Evolutionary conservation across 2,113 vertebrate genomes (phyloP).

Genomic region (Eretmochelys imbricata): DNA sequence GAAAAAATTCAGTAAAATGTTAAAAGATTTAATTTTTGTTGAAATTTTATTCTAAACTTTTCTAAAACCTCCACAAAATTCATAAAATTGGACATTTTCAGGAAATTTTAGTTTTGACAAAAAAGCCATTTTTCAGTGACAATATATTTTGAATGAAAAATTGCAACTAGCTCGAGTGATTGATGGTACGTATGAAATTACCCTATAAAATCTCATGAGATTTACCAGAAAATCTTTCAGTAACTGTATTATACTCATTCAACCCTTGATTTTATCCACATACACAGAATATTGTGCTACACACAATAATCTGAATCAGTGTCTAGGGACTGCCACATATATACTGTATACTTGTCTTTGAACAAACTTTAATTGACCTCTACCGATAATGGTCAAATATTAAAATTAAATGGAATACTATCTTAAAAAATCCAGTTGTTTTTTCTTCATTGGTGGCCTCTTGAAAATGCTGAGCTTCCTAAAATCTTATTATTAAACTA

Average conservation of each 20-base stretch:
- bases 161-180: not conserved
- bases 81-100: not conserved
- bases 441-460: not conserved
- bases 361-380: not conserved
- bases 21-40: not conserved
- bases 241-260: not conserved
- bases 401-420: not conserved
- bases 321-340: not conserved
- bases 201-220: not conserved
- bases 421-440: not conserved
- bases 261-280: not conserved
- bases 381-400: not conserved
- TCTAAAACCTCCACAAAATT: not conserved
- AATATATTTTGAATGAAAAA: not conserved
- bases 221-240: fast-evolving
- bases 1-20: not conserved
- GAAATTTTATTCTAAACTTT: not conserved
- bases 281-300: not conserved
- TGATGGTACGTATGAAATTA: not conserved
- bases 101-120: not conserved
- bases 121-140: not conserved
- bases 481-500: not conserved
- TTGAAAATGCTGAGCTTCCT: not conserved
- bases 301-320: not conserved
- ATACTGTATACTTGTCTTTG: not conserved